Conservation (phyloP, 30 jellyfish, hydroid and myxozoan genomes). For the Chironex yamaguchii region DNA sequence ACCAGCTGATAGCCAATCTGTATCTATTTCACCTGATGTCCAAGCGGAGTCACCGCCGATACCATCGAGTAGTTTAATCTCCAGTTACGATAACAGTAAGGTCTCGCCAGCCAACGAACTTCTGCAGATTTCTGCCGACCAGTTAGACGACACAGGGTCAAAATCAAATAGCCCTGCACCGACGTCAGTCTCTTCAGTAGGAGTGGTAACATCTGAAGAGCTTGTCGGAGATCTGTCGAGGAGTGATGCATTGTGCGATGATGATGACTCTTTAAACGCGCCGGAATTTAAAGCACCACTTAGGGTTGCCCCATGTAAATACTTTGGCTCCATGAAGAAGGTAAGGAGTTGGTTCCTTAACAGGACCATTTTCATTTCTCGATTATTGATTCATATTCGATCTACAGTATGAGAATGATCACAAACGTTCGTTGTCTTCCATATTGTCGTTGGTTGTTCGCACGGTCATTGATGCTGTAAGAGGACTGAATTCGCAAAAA, state of each 20-base stretch:
- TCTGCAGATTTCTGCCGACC: slow-evolving; percentile 76
- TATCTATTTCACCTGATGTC: slow-evolving; percentile 11
- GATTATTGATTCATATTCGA: no score
- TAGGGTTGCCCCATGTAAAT: slow-evolving; percentile 38
- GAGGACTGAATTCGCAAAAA: no score
- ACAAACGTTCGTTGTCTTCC: no score
- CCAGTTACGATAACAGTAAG: slow-evolving; percentile 3
- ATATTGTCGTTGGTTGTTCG: no score
- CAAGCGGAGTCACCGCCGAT: slow-evolving; percentile 27
- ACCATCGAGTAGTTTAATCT: slow-evolving; percentile 33
- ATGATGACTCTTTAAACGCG: not conserved
- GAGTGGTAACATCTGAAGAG: slow-evolving; percentile 72
- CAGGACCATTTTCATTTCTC: no score
- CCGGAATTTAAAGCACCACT: slow-evolving; percentile 44
- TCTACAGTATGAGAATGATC: no score
- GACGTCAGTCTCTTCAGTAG: slow-evolving; percentile 34
- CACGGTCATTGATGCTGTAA: no score
- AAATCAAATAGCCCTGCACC: slow-evolving; percentile 64
- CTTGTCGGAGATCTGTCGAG: slow-evolving; percentile 65
- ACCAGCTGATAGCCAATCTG: not conserved
- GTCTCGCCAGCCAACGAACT: slow-evolving; percentile 34
- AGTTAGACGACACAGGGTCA: slow-evolving; percentile 24
- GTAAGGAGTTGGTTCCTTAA: slow-evolving; percentile 21
- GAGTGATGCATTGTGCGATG: slow-evolving; percentile 11
- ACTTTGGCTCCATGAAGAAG: slow-evolving; percentile 82